A percentile compares a stretch with the other conserved stretches of the same genome.
Conservation (phyloP, 2,797 vertebrate species). For the Cheirogaleus major region DNA sequence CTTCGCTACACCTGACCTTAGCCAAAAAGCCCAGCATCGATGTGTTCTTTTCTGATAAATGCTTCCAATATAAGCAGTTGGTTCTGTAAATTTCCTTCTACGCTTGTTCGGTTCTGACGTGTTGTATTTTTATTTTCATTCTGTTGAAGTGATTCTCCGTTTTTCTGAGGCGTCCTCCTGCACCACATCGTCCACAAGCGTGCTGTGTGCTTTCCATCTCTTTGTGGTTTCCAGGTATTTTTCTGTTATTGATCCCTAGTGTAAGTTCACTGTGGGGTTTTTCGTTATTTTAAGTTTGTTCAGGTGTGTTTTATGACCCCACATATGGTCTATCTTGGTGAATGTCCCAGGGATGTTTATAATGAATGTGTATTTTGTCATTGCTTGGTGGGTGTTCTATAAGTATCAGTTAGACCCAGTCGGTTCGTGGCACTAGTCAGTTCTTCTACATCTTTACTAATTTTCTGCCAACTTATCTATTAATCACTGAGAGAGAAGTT, state of each 20-base stretch:
- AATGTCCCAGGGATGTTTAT: too few relatives aligned
- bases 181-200: not conserved
- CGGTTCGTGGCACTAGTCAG: not conserved
- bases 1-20: too few relatives aligned
- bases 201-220: not conserved
- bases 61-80: not conserved
- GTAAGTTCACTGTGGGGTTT: not conserved
- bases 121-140: not conserved
- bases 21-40: too few relatives aligned
- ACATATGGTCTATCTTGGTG: not conserved
- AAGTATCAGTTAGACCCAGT: too few relatives aligned
- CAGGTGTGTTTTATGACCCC: not conserved
- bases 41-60: not conserved
- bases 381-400: fast-evolving
- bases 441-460: too few relatives aligned
- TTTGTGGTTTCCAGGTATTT: not conserved
- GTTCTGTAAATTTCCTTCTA: not conserved
- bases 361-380: not conserved
- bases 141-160: not conserved
- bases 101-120: not conserved
- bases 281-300: not conserved
- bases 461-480: not conserved
- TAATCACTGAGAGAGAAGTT: not conserved
- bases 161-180: not conserved
- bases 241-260: not conserved